A percentile compares a stretch with the other conserved stretches of the same genome.
Evolutionary conservation across 2,888 invertebrate genomes (phyloP).

Genomic region (Drosophila sordidula): DNA sequence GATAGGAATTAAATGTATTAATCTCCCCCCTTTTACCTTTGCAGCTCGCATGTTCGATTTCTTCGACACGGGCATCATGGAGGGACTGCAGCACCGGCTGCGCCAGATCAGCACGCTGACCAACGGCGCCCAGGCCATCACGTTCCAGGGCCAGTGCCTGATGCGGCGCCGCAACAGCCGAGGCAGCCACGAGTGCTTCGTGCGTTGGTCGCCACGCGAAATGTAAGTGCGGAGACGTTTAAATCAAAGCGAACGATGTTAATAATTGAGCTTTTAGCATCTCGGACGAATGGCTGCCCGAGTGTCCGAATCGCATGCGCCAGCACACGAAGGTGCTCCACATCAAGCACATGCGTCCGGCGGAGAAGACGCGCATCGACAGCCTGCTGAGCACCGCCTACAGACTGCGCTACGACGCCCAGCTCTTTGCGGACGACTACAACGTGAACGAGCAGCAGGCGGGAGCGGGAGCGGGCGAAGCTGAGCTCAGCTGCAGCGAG

Average conservation of each 20-base stretch:
- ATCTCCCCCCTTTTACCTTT: conserved; percentile 67
- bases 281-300: conserved; percentile 94
- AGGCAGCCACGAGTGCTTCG: conserved; percentile 89
- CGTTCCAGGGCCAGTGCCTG: conserved; percentile 89
- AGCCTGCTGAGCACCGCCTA: conserved; percentile 82
- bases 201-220: conserved; percentile 93
- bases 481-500: conserved; percentile 44
- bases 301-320: conserved; percentile 87
- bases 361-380: conserved; percentile 83
- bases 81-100: conserved; percentile 93
- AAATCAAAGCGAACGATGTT: too few relatives aligned
- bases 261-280: conserved; percentile 86
- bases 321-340: conserved; percentile 87
- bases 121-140: conserved; percentile 89
- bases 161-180: conserved; percentile 88
- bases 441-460: conserved; percentile 48
- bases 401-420: conserved; percentile 81
- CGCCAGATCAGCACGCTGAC: conserved; percentile 88
- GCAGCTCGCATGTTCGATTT: conserved; percentile 97
- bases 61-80: conserved; percentile 97
- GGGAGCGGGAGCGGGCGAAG: conserved; percentile 21
- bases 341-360: conserved; percentile 82
- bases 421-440: conserved; percentile 79
- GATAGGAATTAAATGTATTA: too few relatives aligned
- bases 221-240: conserved; percentile 89